These are phyloP conservation scores for Melanotaenia pygmaea DNA, from an alignment of 2,797 vertebrate species.

Conservation along the genomic window DNA sequence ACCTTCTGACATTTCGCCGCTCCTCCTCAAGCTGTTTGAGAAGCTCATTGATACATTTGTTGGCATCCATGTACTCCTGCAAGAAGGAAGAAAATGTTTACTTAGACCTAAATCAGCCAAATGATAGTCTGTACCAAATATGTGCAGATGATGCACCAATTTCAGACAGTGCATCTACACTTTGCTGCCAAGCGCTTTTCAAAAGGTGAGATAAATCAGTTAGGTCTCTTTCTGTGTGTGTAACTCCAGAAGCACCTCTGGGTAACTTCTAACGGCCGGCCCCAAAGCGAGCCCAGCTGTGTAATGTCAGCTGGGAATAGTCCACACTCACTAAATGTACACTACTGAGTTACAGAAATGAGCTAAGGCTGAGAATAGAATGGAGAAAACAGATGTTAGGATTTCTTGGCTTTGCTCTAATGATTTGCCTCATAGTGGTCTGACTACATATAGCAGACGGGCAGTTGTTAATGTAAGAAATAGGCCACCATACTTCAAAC, in stretches of 20 bases:
- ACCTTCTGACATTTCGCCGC: slow-evolving; percentile 87
- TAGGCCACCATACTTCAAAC: slow-evolving; percentile 50
- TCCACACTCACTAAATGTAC: slow-evolving; percentile 60
- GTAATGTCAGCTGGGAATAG: slow-evolving; percentile 74
- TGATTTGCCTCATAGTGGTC: slow-evolving; percentile 56
- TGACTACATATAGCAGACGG: slow-evolving; percentile 49
- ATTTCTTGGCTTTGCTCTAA: slow-evolving; percentile 66
- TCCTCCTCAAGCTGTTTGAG: slow-evolving; percentile 90
- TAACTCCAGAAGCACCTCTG: slow-evolving; percentile 76
- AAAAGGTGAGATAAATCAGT: slow-evolving; percentile 65
- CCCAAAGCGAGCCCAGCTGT: slow-evolving; percentile 71
- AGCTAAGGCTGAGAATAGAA: slow-evolving; percentile 64
- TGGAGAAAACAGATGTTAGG: slow-evolving; percentile 72
- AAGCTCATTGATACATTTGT: slow-evolving; percentile 89
- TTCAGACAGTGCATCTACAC: neutral
- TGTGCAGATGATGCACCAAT: neutral
- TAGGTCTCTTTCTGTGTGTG: slow-evolving; percentile 38
- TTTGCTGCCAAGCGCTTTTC: slow-evolving; percentile 30
- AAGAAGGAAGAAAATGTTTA: slow-evolving; percentile 35
- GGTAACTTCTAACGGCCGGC: slow-evolving; percentile 64
- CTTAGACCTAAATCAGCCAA: slow-evolving; percentile 18
- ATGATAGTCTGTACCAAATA: neutral
- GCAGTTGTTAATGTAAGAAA: slow-evolving; percentile 45
- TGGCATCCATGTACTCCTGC: slow-evolving; percentile 92
- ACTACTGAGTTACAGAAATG: slow-evolving; percentile 73